phyloP scores from a whole-genome alignment of 2,888 invertebrate genomes.

The Galerucella calmariensis region DNA sequence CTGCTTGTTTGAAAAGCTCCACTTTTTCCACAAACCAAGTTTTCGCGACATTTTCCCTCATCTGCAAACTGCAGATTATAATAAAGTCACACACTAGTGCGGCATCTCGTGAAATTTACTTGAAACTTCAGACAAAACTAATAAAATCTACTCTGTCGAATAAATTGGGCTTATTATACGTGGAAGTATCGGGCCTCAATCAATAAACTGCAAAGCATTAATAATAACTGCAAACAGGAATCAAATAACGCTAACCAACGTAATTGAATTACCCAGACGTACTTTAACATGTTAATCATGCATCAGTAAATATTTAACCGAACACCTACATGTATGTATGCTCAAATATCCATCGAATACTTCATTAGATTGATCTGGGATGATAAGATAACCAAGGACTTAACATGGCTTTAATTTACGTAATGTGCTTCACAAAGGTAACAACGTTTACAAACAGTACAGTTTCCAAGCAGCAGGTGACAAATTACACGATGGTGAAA shows the following conservation, averaged over 20 bases:
- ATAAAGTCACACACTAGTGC: no score
- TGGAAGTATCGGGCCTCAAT: no score
- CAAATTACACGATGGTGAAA: background rate
- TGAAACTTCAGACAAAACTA: no score
- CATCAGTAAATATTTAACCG: slow-evolving; percentile 26
- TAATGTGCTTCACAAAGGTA: slow-evolving; percentile 9
- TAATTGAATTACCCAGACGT: slow-evolving; percentile 25
- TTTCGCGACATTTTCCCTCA: no score
- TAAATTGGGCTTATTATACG: no score
- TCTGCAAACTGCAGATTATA: no score
- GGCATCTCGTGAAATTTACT: no score
- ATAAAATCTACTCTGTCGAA: no score
- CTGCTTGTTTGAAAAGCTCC: no score
- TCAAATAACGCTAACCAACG: slow-evolving; percentile 18
- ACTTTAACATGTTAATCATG: slow-evolving; percentile 29
- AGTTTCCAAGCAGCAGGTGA: background rate
- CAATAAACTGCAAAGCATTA: slow-evolving; percentile 1
- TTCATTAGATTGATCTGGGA: slow-evolving; percentile 15
- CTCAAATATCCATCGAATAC: slow-evolving; percentile 7
- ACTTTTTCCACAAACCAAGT: no score
- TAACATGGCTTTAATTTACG: background rate
- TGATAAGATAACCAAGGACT: slow-evolving; percentile 5
- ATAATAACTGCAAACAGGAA: slow-evolving; percentile 17
- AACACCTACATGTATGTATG: slow-evolving; percentile 1
- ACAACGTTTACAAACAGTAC: background rate